Percentiles rank a stretch among this genome's conserved stretches.
phyloP scores from a whole-genome alignment of 2,888 invertebrate species.

The Griposia aprilina region DNA sequence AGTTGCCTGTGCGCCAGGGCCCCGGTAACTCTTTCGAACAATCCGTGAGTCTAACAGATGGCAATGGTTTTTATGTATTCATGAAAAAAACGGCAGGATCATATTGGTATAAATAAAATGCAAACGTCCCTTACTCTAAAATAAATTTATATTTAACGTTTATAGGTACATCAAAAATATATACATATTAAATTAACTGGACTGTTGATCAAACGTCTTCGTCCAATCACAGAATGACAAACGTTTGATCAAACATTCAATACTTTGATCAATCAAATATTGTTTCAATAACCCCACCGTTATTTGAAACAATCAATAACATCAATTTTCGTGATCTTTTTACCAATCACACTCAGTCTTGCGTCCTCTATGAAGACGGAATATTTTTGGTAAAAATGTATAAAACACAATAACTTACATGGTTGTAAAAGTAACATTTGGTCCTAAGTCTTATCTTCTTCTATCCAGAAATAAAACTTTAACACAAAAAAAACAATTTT shows the following conservation, averaged over 20 bases:
- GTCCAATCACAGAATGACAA: constrained; percentile 33
- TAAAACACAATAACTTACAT: constrained; percentile 49
- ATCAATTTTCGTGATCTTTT: constrained; percentile 56
- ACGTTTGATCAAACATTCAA: constrained; percentile 52
- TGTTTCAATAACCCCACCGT: constrained; percentile 37
- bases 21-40: too few relatives aligned
- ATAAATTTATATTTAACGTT: constrained; percentile 65
- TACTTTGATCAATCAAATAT: constrained; percentile 47
- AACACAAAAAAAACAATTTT: constrained; percentile 24
- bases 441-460: constrained; percentile 19
- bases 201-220: constrained; percentile 46
- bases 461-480: constrained; percentile 48
- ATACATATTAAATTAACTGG: constrained; percentile 61
- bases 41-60: not conserved
- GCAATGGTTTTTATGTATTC: too few relatives aligned
- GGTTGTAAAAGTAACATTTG: constrained; percentile 34
- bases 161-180: constrained; percentile 67
- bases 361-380: constrained; percentile 83
- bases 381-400: constrained; percentile 65
- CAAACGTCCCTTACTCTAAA: constrained; percentile 65
- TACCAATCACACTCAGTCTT: constrained; percentile 77
- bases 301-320: constrained; percentile 50
- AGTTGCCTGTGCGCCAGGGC: too few relatives aligned
- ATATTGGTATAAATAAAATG: constrained; percentile 60
- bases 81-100: not conserved